Conservation (phyloP, 2,113 vertebrate species). For the Chiloscyllium plagiosum region DNA sequence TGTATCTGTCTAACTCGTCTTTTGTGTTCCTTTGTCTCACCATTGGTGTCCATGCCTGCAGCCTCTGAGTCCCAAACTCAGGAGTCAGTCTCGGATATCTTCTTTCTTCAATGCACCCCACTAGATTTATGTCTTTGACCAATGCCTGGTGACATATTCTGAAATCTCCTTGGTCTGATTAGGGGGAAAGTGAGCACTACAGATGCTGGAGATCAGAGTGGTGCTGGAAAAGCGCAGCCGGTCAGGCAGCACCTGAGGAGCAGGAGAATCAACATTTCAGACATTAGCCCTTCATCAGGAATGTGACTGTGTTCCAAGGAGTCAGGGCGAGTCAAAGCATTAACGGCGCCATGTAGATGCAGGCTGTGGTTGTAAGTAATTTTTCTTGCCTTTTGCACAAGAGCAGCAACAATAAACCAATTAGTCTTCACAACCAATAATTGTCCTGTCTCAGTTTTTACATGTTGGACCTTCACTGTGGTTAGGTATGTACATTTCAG, state of each 20-base stretch:
- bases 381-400: not conserved
- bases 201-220: too few relatives aligned
- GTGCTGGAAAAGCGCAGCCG: too few relatives aligned
- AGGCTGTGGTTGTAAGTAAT: not conserved
- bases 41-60: not conserved
- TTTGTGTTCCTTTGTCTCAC: not conserved
- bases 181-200: too few relatives aligned
- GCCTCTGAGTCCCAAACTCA: not conserved
- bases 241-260: too few relatives aligned
- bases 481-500: not conserved
- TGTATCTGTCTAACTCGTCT: not conserved
- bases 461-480: not conserved
- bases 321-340: not conserved
- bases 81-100: not conserved
- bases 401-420: not conserved
- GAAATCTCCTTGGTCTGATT: not conserved
- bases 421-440: not conserved
- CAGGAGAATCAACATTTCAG: too few relatives aligned
- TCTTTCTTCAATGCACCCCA: not conserved
- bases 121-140: not conserved
- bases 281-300: too few relatives aligned
- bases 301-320: too few relatives aligned
- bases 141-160: not conserved
- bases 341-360: not conserved
- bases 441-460: not conserved